Evolutionary conservation across 2,797 vertebrate genomes (phyloP).

Genomic region (Leptodactylus fallax): DNA sequence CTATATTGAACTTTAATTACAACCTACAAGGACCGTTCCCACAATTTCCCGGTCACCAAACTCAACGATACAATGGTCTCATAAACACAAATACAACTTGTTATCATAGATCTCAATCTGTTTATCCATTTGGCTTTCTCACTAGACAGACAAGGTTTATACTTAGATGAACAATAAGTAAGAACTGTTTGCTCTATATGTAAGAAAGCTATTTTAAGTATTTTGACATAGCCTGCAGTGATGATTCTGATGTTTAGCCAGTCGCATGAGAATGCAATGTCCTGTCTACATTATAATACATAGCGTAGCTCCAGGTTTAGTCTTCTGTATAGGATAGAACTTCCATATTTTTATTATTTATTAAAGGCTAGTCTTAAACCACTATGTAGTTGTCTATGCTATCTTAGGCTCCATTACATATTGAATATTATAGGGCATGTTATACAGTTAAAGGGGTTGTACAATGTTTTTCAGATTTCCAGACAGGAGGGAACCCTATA

Average conservation of each 20-base stretch:
- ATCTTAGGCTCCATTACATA: no score
- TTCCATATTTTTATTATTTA: no score
- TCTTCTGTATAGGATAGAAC: not conserved
- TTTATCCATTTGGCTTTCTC: slow-evolving; percentile 46
- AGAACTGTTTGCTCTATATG: slow-evolving; percentile 51
- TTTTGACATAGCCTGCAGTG: slow-evolving; percentile 54
- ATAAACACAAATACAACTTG: slow-evolving; percentile 31
- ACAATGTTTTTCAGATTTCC: no score
- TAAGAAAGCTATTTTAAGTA: slow-evolving; percentile 53
- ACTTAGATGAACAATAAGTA: slow-evolving; percentile 49
- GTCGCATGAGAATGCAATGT: slow-evolving; percentile 16
- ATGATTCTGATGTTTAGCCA: slow-evolving; percentile 29
- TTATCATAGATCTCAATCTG: slow-evolving; percentile 45
- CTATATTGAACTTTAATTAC: slow-evolving; percentile 50
- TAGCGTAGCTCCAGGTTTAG: not conserved
- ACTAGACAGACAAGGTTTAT: slow-evolving; percentile 55
- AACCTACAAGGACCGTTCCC: slow-evolving; percentile 23
- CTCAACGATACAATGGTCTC: slow-evolving; percentile 26
- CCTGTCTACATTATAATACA: not conserved
- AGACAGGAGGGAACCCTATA: no score
- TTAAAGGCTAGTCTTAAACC: no score
- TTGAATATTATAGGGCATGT: no score
- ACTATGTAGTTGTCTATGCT: no score
- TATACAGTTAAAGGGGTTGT: no score
- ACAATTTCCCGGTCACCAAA: slow-evolving; percentile 19